phyloP scores from a whole-genome alignment of 2,888 invertebrate genomes.

The Zygaena filipendulae region DNA sequence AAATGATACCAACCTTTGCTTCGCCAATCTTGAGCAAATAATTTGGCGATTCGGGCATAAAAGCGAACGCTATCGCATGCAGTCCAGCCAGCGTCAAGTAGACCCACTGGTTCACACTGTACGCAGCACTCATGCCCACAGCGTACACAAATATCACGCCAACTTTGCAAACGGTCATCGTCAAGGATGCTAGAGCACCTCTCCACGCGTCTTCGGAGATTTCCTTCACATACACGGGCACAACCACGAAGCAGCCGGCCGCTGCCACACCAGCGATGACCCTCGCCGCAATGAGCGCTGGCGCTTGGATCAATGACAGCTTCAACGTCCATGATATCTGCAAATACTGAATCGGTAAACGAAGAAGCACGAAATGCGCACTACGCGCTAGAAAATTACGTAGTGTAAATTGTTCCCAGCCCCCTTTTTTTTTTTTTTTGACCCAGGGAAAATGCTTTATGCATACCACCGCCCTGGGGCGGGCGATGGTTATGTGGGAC shows the following conservation, averaged over 20 bases:
- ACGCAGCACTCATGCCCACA: slow-evolving; percentile 31
- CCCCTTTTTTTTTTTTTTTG: no score
- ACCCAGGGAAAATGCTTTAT: no score
- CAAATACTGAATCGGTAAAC: no score
- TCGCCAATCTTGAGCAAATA: slow-evolving; percentile 36
- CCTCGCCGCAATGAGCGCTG: slow-evolving; percentile 27
- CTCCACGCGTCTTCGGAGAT: slow-evolving; percentile 34
- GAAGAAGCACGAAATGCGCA: no score
- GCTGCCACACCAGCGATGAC: slow-evolving; percentile 25
- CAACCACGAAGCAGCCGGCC: slow-evolving; percentile 29
- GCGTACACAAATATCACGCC: slow-evolving; percentile 46
- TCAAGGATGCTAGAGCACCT: slow-evolving; percentile 28
- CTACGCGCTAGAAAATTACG: no score
- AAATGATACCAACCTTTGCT: slow-evolving; percentile 39
- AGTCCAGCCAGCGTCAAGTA: slow-evolving; percentile 28
- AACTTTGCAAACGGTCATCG: slow-evolving; percentile 35
- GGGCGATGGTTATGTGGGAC: no score
- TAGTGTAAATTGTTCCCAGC: no score
- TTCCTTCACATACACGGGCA: slow-evolving; percentile 38
- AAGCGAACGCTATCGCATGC: slow-evolving; percentile 31
- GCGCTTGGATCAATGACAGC: slow-evolving; percentile 23
- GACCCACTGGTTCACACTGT: slow-evolving; percentile 30
- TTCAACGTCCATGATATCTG: slow-evolving; percentile 47
- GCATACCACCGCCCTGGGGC: no score
- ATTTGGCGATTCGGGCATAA: slow-evolving; percentile 51